These are phyloP conservation scores for Atrina japonica DNA, from an alignment of 2,888 invertebrate species.

Conservation along the genomic window DNA sequence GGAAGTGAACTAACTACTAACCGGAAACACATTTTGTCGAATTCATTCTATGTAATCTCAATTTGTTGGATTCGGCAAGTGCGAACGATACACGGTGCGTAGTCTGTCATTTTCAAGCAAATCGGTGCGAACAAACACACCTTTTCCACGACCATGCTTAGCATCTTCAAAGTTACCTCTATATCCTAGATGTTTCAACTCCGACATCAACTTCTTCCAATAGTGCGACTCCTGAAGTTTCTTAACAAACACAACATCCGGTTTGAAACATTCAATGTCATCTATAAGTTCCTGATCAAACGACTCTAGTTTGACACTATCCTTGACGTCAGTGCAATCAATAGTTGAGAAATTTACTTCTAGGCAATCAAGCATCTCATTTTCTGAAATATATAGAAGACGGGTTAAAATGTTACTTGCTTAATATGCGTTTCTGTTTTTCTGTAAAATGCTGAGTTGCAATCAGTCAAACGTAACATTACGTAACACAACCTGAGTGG, in stretches of 20 bases:
- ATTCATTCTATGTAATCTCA: too few species aligned
- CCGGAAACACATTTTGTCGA: too few species aligned
- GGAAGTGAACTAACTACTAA: too few species aligned
- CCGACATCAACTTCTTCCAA: constrained; percentile 2
- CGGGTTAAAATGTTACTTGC: too few species aligned
- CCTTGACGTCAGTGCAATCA: not conserved
- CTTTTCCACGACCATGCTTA: constrained; percentile 9
- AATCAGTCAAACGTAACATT: too few species aligned
- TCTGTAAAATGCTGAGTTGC: too few species aligned
- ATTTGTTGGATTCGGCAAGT: constrained; percentile 5
- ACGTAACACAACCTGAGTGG: too few species aligned
- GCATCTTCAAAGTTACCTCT: constrained; percentile 8
- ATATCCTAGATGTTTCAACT: constrained; percentile 2
- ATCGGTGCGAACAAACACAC: constrained; percentile 12
- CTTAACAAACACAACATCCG: constrained; percentile 12
- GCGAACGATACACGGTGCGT: not conserved
- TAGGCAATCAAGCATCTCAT: not conserved
- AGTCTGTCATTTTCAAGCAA: not conserved
- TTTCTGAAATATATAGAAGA: too few species aligned
- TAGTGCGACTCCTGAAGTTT: constrained; percentile 6
- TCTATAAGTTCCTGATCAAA: too few species aligned
- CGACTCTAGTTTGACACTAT: too few species aligned
- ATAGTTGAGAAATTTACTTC: not conserved
- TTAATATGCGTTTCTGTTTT: too few species aligned
- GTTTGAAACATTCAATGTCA: not conserved